A percentile compares a stretch with the other conserved stretches of the same genome.
phyloP scores from a whole-genome alignment of 1,140 invertebrate species.

The Zeugodacus cucurbitae region DNA sequence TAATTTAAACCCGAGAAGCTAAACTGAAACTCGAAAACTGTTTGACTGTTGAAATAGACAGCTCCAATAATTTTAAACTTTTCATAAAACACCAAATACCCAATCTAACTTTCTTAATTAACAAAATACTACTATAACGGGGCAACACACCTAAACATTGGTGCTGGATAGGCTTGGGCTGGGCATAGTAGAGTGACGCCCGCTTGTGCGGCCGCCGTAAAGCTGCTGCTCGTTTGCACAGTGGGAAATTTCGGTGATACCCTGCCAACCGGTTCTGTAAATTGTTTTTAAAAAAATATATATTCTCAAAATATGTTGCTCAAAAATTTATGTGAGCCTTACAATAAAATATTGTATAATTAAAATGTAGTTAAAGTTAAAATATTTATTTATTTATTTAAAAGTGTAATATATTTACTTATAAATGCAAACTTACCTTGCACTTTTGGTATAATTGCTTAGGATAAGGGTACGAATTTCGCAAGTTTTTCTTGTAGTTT shows the following conservation, averaged over 20 bases:
- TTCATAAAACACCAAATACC: not conserved
- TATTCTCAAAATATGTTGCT: not conserved
- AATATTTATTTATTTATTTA: not conserved
- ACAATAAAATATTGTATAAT: not conserved
- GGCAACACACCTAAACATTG: conserved; percentile 76
- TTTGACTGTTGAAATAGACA: not conserved
- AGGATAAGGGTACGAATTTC: conserved; percentile 18
- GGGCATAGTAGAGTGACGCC: conserved; percentile 76
- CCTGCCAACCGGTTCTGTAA: conserved; percentile 67
- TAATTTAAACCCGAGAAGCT: no score
- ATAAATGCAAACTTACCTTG: conserved; percentile 50
- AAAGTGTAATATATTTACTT: not conserved
- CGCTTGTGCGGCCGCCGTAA: conserved; percentile 69
- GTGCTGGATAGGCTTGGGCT: conserved; percentile 79
- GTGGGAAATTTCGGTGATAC: conserved; percentile 72
- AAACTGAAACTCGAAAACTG: not conserved
- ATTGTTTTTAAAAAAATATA: not conserved
- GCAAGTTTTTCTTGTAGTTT: no score
- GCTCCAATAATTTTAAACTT: not conserved
- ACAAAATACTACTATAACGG: not conserved
- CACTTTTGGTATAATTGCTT: conserved; percentile 22
- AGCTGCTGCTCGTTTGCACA: conserved; percentile 73
- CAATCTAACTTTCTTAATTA: not conserved
- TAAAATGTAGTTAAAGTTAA: not conserved
- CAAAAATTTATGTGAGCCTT: not conserved